A percentile compares a stretch with the other conserved stretches of the same genome.
Evolutionary conservation across 2,888 invertebrate species (phyloP).

Genomic region (Philereme transversata): DNA sequence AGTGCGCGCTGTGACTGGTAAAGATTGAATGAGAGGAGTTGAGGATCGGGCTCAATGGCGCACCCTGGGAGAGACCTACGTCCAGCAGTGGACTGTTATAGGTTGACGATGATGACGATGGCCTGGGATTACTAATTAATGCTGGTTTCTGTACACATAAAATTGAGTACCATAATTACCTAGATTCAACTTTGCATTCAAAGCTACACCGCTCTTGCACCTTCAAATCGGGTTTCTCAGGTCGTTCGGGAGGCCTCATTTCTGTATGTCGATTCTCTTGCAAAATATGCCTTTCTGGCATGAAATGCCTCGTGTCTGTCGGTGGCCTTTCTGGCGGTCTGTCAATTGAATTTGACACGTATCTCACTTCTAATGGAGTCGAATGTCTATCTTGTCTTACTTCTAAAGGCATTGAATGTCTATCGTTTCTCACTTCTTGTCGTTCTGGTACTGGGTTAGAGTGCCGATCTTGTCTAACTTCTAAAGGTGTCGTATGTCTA

Average conservation of each 20-base stretch:
- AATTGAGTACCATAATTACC: slow-evolving; percentile 36
- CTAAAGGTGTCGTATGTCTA: slow-evolving; percentile 21
- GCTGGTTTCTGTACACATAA: too few relatives aligned
- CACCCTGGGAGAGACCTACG: too few relatives aligned
- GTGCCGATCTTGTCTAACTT: slow-evolving; percentile 34
- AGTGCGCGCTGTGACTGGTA: too few relatives aligned
- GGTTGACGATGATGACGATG: too few relatives aligned
- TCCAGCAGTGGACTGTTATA: too few relatives aligned
- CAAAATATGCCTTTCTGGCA: slow-evolving; percentile 30
- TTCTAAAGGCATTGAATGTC: slow-evolving; percentile 31
- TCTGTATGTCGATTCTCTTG: slow-evolving; percentile 46
- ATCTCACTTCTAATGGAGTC: slow-evolving; percentile 12
- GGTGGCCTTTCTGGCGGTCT: slow-evolving; percentile 22
- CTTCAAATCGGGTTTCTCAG: slow-evolving; percentile 48
- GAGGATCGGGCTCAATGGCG: too few relatives aligned
- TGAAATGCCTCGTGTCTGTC: slow-evolving; percentile 21
- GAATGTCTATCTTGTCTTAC: slow-evolving; percentile 29
- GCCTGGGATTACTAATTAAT: too few relatives aligned
- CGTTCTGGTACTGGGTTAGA: slow-evolving; percentile 25
- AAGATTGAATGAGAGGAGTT: too few relatives aligned
- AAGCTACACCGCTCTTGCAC: slow-evolving; percentile 46
- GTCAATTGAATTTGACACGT: slow-evolving; percentile 14
- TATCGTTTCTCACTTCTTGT: slow-evolving; percentile 15
- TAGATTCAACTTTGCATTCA: slow-evolving; percentile 44
- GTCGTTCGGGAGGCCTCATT: slow-evolving; percentile 54